Evolutionary conservation across 2,888 invertebrate genomes (phyloP).

Genomic region (Drosophila nr. medialis): DNA sequence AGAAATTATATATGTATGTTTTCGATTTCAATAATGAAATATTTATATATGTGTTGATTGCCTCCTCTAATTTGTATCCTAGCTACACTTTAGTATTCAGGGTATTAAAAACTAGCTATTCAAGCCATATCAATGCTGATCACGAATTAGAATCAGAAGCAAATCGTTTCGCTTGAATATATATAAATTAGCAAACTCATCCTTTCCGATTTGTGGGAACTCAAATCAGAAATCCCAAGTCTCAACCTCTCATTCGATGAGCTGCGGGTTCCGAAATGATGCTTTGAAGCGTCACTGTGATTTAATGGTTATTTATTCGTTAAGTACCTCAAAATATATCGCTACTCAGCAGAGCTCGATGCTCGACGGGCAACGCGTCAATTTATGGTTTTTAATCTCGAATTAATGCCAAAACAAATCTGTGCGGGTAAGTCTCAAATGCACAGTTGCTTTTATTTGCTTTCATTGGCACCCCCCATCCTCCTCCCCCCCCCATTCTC

Average conservation of each 20-base stretch:
- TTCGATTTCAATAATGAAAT: not conserved
- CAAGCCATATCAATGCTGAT: too few species aligned
- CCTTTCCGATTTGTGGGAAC: not conserved
- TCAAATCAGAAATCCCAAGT: not conserved
- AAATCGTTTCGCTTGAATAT: not conserved
- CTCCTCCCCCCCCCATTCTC: not conserved
- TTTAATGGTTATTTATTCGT: conserved; percentile 40
- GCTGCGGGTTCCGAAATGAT: conserved; percentile 22
- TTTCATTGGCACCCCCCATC: conserved; percentile 22
- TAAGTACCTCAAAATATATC: conserved; percentile 44
- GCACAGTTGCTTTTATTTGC: conserved; percentile 54
- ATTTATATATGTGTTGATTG: too few species aligned
- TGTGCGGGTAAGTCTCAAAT: conserved; percentile 58
- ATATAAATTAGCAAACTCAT: not conserved
- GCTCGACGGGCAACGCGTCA: conserved; percentile 11
- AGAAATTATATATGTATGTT: not conserved
- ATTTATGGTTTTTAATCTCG: conserved; percentile 65
- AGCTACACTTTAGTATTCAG: not conserved
- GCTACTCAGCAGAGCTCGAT: conserved; percentile 30
- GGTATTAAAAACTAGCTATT: not conserved
- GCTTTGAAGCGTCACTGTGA: conserved; percentile 1
- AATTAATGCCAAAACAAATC: conserved; percentile 71
- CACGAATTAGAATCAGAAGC: not conserved
- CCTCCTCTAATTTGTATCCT: not conserved
- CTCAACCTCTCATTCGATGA: not conserved